Percentiles rank a stretch among this genome's conserved stretches.
phyloP scores from a whole-genome alignment of 2,797 vertebrate genomes.

The Myotis findleyi region DNA sequence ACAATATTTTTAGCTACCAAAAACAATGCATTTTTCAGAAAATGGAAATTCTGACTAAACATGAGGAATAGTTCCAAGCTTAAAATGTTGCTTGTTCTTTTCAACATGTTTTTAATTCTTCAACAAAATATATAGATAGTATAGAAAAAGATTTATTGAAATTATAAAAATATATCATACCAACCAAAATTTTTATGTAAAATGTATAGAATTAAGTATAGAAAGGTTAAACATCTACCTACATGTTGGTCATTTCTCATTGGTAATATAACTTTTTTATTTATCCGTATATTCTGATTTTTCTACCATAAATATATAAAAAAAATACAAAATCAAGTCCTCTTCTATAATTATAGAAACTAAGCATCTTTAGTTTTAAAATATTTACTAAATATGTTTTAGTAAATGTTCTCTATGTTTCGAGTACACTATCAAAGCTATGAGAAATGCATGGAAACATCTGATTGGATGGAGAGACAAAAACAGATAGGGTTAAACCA shows the following conservation, averaged over 20 bases:
- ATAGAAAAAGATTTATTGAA: neutral
- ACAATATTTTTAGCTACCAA: constrained; percentile 31
- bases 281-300: constrained; percentile 17
- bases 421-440: constrained; percentile 3
- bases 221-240: neutral
- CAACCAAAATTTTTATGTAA: constrained; percentile 24
- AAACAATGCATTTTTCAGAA: constrained; percentile 31
- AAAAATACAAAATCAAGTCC: constrained; percentile 16
- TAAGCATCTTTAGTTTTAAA: neutral
- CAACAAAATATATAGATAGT: neutral
- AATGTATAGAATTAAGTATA: neutral
- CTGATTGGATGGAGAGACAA: neutral
- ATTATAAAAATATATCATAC: neutral
- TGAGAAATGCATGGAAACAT: neutral
- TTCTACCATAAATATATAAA: constrained; percentile 35
- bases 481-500: neutral
- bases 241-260: constrained; percentile 26
- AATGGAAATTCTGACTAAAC: constrained; percentile 47
- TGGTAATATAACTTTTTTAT: neutral
- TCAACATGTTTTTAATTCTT: constrained; percentile 17
- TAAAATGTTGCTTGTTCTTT: constrained; percentile 15
- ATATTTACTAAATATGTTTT: neutral
- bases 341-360: neutral
- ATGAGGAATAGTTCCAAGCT: constrained; percentile 11
- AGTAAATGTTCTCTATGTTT: neutral